These are phyloP conservation scores for Lochmaea capreae DNA, from an alignment of 2,888 invertebrate species.

Conservation along the genomic window DNA sequence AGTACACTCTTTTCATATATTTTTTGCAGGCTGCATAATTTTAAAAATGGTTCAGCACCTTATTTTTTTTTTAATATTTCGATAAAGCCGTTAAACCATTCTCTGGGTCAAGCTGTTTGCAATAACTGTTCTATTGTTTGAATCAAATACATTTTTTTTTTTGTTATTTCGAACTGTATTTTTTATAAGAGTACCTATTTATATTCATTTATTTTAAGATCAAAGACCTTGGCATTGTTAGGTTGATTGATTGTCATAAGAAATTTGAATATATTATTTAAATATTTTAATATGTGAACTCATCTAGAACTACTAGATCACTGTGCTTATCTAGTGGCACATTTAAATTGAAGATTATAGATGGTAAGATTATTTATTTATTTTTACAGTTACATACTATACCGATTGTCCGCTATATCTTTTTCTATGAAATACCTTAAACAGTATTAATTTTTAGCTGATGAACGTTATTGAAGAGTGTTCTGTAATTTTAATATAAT, in stretches of 20 bases:
- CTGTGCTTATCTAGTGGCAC: not conserved
- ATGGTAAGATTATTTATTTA: not conserved
- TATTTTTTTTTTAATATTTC: not conserved
- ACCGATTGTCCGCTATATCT: not conserved
- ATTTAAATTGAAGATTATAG: not conserved
- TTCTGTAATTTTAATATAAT: too few relatives aligned
- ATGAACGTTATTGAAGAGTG: too few relatives aligned
- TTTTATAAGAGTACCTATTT: not conserved
- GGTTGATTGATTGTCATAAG: not conserved
- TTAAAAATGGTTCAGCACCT: too few relatives aligned
- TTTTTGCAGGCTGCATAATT: too few relatives aligned
- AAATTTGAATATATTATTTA: not conserved
- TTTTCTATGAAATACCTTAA: too few relatives aligned
- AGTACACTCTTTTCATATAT: too few relatives aligned
- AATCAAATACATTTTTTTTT: not conserved
- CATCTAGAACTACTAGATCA: not conserved
- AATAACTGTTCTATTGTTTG: not conserved
- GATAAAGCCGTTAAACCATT: not conserved
- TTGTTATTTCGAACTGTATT: not conserved
- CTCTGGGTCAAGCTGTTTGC: not conserved
- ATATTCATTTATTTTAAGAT: not conserved
- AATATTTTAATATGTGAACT: not conserved
- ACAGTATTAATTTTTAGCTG: too few relatives aligned
- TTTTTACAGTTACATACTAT: not conserved
- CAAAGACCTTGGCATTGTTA: slow-evolving; percentile 16